These are phyloP conservation scores for Oryzias sinensis DNA, from an alignment of 2,797 vertebrate genomes.

Conservation along the genomic window DNA sequence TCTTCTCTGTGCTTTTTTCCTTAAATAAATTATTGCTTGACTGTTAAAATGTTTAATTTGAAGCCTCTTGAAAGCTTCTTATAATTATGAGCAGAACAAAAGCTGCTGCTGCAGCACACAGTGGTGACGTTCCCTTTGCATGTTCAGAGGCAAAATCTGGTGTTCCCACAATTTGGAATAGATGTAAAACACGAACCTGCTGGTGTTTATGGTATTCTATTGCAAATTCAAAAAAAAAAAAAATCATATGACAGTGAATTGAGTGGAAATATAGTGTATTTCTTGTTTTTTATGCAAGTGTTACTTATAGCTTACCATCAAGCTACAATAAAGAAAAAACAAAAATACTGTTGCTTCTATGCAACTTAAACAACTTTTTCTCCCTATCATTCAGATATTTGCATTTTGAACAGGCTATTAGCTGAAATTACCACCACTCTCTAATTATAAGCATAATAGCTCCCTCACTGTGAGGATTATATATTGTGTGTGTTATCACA, in stretches of 20 bases:
- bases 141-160: background rate
- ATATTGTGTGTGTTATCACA: background rate
- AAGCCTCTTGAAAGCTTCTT: background rate
- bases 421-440: background rate
- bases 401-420: slow-evolving; percentile 8
- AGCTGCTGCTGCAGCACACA: background rate
- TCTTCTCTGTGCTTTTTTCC: background rate
- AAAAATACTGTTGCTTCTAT: background rate
- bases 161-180: background rate
- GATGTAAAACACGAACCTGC: background rate
- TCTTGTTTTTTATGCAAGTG: background rate
- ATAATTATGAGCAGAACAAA: background rate
- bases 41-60: background rate
- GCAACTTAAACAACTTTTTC: background rate
- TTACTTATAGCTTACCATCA: background rate
- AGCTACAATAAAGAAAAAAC: background rate
- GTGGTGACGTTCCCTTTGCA: background rate
- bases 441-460: slow-evolving; percentile 17
- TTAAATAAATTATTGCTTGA: background rate
- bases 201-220: background rate
- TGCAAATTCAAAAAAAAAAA: background rate
- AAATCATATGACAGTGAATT: background rate
- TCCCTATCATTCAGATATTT: background rate
- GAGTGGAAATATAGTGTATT: background rate
- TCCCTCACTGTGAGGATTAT: slow-evolving; percentile 14